Evolutionary conservation across 1,140 invertebrate species (phyloP).

Genomic region (Phocides pigmalion): DNA sequence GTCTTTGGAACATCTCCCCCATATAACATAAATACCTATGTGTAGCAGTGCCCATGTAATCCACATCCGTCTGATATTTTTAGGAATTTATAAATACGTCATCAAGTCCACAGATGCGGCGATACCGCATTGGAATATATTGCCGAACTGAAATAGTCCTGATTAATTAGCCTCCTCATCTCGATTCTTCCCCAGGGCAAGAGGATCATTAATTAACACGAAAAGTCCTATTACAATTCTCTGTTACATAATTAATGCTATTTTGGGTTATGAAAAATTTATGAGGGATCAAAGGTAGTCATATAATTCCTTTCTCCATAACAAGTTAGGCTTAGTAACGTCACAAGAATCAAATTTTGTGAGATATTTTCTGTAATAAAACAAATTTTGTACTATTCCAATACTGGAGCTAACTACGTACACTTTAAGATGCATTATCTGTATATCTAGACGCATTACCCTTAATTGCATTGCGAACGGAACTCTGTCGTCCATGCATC

Average conservation of each 20-base stretch:
- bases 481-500: background rate
- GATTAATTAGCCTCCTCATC: conserved; percentile 10
- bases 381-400: too few relatives aligned
- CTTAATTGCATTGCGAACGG: conserved; percentile 4
- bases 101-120: background rate
- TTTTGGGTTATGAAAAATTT: background rate
- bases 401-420: too few relatives aligned
- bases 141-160: conserved; percentile 18
- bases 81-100: conserved; percentile 18
- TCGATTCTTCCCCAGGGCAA: background rate
- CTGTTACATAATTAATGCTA: background rate
- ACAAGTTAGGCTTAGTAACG: too few relatives aligned
- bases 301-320: too few relatives aligned
- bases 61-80: conserved; percentile 7
- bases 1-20: too few relatives aligned
- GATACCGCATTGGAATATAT: conserved; percentile 1
- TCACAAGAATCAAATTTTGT: too few relatives aligned
- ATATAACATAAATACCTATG: too few relatives aligned
- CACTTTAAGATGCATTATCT: too few relatives aligned
- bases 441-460: background rate
- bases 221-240: conserved; percentile 1
- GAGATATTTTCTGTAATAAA: too few relatives aligned
- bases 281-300: background rate
- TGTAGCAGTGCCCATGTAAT: background rate
- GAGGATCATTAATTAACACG: conserved; percentile 4